Base-by-base conservation (phyloP, 2,113 vertebrate genomes). In the Myotis lucifugus region DNA sequence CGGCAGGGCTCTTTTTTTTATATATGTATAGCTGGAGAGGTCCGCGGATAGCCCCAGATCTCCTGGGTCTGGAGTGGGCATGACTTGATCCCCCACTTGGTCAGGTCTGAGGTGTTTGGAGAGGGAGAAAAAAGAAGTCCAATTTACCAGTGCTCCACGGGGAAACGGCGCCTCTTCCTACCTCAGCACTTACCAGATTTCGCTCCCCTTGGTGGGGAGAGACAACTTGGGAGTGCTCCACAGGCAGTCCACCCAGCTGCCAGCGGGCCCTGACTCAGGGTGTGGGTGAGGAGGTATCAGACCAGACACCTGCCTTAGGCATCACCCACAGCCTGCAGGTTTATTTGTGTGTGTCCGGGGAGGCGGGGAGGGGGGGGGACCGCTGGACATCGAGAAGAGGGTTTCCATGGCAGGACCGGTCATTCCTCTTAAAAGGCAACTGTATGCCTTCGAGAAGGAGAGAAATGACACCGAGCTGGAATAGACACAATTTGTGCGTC, bases 1-100 rank as follows among this genome's bases (percentile, higher is more conserved):
- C 25, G 94, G 40, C 73, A 88, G 94, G 79, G 90, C 64, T 85
- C 91, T 96, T 97, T 97, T 96, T 96, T 95, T 95, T 10, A n/a
- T n/a, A n/a, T 46, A 2, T 46, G 2, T 46, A 96, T 72, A 97
- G 92, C 32, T 90, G 50, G 72, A 79, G 78, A 64, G 50, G 69
- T 91, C 69, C 37, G 23, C 21, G 0, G 37, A 64, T 66, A 59
- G 84, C 25, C 70, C 37, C 32, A 29, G 37, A n/a, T 85, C n/a
- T 52, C 91, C 74, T 32, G 46, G 37, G 56, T 46, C 73, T 66
- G 72, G 59, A 0, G 0, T 3, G 56, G 69, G 77, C 72, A 19
- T 0, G 34, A 54, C 1, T 3, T 1, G 25, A 1, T 83, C 32
- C 34, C 85, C 40, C 56, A 42, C 17, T 40, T 50, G 88, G 88